Evolutionary conservation across 2,113 vertebrate species (phyloP).

Genomic region (Sorex araneus): DNA sequence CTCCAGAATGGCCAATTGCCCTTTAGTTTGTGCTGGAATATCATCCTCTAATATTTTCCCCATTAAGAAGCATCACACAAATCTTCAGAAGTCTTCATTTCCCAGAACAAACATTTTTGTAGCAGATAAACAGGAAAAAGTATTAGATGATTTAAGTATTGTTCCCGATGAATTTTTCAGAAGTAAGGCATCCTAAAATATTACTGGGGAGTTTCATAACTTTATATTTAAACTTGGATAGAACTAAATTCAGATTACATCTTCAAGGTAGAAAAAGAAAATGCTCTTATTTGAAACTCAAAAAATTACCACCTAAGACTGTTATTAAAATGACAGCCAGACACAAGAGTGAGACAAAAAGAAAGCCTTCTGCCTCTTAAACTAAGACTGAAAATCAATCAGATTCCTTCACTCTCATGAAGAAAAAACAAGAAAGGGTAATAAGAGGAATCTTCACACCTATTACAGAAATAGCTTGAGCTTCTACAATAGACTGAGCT

Average conservation of each 20-base stretch:
- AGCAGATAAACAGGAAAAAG: background rate
- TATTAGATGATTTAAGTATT: background rate
- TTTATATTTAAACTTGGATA: background rate
- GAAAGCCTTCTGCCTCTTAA: background rate
- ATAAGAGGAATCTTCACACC: background rate
- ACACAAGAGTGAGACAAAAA: background rate
- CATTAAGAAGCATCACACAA: background rate
- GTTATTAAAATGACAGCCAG: background rate
- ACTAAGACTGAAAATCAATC: background rate
- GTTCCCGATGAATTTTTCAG: background rate
- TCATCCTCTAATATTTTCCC: background rate
- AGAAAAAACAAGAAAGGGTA: background rate
- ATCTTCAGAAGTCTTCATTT: constrained; percentile 19
- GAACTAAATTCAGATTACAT: background rate
- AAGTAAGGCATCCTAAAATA: background rate
- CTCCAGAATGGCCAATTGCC: background rate
- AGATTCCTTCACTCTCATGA: background rate
- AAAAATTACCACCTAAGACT: background rate
- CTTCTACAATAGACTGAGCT: background rate
- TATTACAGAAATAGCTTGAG: background rate
- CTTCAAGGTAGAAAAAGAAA: background rate
- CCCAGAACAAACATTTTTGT: constrained; percentile 17
- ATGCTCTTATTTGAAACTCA: background rate
- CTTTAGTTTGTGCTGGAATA: background rate
- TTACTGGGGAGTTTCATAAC: background rate